These are phyloP conservation scores for Tricholaema leucomelas DNA, from an alignment of 2,113 vertebrate genomes.

Conservation along the genomic window DNA sequence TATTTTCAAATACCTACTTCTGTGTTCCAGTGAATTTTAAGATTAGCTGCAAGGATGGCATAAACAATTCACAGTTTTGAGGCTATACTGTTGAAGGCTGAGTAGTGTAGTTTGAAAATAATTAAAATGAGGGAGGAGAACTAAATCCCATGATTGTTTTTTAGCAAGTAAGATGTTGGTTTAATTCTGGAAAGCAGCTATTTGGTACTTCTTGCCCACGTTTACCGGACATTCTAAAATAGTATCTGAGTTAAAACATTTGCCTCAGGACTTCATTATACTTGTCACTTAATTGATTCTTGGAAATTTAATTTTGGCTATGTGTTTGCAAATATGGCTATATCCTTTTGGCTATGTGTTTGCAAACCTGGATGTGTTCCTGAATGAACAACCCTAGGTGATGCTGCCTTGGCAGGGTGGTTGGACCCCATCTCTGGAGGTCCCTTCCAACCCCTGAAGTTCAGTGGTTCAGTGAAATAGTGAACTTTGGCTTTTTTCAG, in stretches of 20 bases:
- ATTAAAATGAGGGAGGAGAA: neutral
- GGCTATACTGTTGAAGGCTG: neutral
- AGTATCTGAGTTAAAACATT: accelerated
- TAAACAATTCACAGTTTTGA: neutral
- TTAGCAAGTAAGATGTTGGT: neutral
- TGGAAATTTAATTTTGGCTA: neutral
- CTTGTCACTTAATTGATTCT: neutral
- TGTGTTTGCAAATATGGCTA: neutral
- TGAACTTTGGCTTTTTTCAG: neutral
- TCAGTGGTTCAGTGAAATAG: neutral
- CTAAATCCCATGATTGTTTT: neutral
- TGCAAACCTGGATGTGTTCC: neutral
- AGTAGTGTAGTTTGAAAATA: neutral
- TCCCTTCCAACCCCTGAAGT: too few species aligned
- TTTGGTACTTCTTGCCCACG: neutral
- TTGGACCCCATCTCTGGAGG: too few species aligned
- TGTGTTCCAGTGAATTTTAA: neutral
- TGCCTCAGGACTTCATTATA: neutral
- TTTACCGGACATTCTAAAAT: neutral
- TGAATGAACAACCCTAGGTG: too few species aligned
- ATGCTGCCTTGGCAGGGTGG: too few species aligned
- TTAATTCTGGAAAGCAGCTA: neutral
- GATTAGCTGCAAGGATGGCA: neutral
- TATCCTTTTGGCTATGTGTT: neutral
- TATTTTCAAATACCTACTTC: neutral